These are phyloP conservation scores for Clanis bilineata DNA, from an alignment of 2,888 invertebrate genomes.

Conservation along the genomic window DNA sequence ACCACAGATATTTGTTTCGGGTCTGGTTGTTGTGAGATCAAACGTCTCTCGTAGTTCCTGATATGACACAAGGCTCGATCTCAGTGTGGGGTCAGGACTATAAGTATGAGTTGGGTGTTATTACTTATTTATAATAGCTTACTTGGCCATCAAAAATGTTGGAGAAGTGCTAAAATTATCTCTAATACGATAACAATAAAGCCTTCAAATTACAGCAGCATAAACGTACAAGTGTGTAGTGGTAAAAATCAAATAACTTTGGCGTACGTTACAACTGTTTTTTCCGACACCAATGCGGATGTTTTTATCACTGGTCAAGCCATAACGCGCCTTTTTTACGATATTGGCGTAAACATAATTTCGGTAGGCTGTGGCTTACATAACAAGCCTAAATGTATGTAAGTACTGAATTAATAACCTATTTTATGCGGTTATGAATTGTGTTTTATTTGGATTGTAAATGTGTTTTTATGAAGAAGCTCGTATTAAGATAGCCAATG, in stretches of 20 bases:
- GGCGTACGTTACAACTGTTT: conserved; percentile 7
- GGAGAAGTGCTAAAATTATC: neutral
- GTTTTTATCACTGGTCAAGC: conserved; percentile 30
- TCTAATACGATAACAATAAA: neutral
- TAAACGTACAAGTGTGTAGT: neutral
- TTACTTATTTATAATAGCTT: too few species aligned
- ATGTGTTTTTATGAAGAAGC: neutral
- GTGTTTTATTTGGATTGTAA: neutral
- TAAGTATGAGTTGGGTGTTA: too few species aligned
- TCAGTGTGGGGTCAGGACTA: too few species aligned
- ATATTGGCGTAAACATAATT: conserved; percentile 27
- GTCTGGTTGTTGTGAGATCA: too few species aligned
- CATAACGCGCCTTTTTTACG: conserved; percentile 34
- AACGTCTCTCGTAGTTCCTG: too few species aligned
- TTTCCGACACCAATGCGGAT: conserved; percentile 13
- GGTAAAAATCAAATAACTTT: conserved; percentile 10
- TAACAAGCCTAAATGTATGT: conserved; percentile 4
- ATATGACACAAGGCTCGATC: too few species aligned
- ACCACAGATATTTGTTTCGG: too few species aligned
- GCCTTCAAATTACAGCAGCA: neutral
- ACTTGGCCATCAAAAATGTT: too few species aligned
- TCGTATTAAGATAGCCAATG: neutral
- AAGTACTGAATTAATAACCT: conserved; percentile 6
- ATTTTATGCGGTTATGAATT: neutral
- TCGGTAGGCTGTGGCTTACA: conserved; percentile 11